A percentile compares a stretch with the other conserved stretches of the same genome.
These are phyloP conservation scores for Pristiophorus japonicus DNA, from an alignment of 2,113 vertebrate genomes.

Conservation along the genomic window DNA sequence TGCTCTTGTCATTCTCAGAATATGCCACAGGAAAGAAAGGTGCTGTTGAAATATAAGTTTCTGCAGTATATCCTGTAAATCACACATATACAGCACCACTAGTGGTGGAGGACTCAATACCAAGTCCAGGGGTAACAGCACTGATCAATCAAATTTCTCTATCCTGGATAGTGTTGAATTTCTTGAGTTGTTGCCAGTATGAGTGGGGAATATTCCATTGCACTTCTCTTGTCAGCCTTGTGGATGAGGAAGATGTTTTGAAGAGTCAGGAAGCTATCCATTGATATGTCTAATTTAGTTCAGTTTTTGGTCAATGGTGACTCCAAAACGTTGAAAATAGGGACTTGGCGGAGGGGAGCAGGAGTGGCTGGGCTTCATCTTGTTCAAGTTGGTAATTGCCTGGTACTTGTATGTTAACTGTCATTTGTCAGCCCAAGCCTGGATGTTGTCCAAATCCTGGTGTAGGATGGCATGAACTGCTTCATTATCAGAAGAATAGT, in stretches of 20 bases:
- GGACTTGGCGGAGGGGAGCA: neutral
- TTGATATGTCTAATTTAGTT: neutral
- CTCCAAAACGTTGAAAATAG: neutral
- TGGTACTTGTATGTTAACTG: neutral
- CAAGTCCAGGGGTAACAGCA: neutral
- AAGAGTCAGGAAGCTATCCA: neutral
- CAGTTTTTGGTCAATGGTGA: neutral
- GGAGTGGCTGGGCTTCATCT: neutral
- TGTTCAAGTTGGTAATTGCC: neutral
- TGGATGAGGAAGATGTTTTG: neutral
- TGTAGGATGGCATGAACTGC: neutral
- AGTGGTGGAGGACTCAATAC: neutral
- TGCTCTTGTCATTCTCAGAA: neutral
- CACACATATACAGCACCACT: neutral
- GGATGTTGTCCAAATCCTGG: neutral
- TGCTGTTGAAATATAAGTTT: neutral
- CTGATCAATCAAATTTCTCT: neutral
- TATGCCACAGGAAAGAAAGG: neutral
- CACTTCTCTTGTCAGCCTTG: neutral
- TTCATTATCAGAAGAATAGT: neutral
- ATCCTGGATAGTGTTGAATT: neutral
- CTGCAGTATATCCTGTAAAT: neutral
- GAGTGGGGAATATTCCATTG: neutral
- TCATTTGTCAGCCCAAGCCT: neutral
- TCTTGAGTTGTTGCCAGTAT: neutral